Percentiles rank a stretch among this genome's conserved stretches.
Conservation (phyloP, 2,888 invertebrate genomes). For the Parelbella ahira region DNA sequence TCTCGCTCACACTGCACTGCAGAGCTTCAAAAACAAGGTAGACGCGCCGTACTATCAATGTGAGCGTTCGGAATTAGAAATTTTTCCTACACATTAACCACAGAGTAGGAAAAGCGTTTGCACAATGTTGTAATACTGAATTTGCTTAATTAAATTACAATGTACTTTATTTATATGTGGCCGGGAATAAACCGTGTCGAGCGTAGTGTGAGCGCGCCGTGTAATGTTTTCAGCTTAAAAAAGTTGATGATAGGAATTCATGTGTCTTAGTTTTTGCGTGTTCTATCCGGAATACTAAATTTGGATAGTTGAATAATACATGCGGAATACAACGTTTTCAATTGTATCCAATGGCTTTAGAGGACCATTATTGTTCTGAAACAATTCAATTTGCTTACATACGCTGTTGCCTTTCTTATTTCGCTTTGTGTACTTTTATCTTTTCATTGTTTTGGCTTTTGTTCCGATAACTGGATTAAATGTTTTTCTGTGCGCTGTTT, state of each 20-base stretch:
- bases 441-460: slow-evolving; percentile 13
- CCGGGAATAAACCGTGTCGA: neutral
- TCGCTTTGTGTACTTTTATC: slow-evolving; percentile 13
- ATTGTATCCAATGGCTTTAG: slow-evolving; percentile 35
- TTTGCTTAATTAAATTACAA: slow-evolving; percentile 7
- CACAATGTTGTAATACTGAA: slow-evolving; percentile 5
- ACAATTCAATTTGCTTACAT: slow-evolving; percentile 29
- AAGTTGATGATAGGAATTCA: slow-evolving; percentile 27
- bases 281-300: slow-evolving; percentile 18
- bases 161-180: slow-evolving; percentile 15
- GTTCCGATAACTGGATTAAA: slow-evolving; percentile 6
- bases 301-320: slow-evolving; percentile 46
- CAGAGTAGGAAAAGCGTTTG: slow-evolving; percentile 41
- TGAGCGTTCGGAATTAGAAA: slow-evolving; percentile 64
- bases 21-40: slow-evolving; percentile 79
- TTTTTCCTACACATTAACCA: slow-evolving; percentile 61
- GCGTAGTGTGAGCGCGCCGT: slow-evolving; percentile 8
- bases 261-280: slow-evolving; percentile 28
- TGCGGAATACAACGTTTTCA: slow-evolving; percentile 42
- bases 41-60: slow-evolving; percentile 65
- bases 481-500: too few species aligned
- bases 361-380: slow-evolving; percentile 38
- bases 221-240: slow-evolving; percentile 15
- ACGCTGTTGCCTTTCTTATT: slow-evolving; percentile 11
- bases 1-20: slow-evolving; percentile 71